These are phyloP conservation scores for Equus przewalskii DNA, from an alignment of 2,113 vertebrate genomes.

Conservation along the genomic window DNA sequence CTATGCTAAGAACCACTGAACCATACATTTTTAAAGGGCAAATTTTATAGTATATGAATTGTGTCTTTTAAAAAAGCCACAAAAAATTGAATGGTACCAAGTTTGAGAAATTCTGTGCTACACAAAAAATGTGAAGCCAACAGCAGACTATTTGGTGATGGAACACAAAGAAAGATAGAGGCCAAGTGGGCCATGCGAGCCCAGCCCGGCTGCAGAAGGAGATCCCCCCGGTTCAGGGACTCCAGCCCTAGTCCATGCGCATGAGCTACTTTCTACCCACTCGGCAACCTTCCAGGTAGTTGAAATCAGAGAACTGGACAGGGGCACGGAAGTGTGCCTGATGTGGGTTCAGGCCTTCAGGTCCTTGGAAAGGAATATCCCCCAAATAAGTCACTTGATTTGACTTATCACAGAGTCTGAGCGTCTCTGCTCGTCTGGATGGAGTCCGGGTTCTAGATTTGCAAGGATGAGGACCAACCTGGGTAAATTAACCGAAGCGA, in stretches of 20 bases:
- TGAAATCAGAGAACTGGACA: not conserved
- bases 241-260: accelerated
- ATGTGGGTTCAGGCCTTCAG: too few species aligned
- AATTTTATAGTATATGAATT: not conserved
- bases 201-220: not conserved
- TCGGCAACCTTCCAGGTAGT: not conserved
- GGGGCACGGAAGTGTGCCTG: not conserved
- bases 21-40: too few species aligned
- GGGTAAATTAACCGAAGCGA: not conserved
- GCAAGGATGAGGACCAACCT: not conserved
- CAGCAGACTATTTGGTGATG: not conserved
- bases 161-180: not conserved
- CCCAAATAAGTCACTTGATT: not conserved
- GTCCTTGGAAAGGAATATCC: not conserved
- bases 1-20: not conserved
- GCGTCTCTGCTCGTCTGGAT: not conserved
- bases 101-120: not conserved
- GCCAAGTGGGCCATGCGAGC: accelerated
- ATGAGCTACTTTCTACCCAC: not conserved
- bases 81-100: too few species aligned
- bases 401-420: too few species aligned
- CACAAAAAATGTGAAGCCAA: not conserved
- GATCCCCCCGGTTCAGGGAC: accelerated
- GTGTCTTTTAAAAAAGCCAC: not conserved
- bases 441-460: not conserved